These are phyloP conservation scores for Romanogobio albipinnatus DNA, from an alignment of 2,113 vertebrate species.

Conservation along the genomic window DNA sequence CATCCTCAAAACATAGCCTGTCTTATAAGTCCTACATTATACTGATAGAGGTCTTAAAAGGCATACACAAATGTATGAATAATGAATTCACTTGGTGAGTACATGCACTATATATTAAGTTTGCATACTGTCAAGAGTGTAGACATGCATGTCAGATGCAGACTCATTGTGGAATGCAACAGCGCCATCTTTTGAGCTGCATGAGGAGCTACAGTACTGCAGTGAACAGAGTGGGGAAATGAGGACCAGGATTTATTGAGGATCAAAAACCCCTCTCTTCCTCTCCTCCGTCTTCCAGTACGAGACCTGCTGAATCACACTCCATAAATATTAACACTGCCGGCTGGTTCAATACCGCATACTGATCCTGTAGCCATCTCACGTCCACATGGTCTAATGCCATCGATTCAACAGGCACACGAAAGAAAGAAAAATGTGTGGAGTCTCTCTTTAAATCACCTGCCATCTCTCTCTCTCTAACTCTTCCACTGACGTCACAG, in stretches of 20 bases:
- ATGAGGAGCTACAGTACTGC: background rate
- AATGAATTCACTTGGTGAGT: background rate
- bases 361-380: slow-evolving; percentile 38
- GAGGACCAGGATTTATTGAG: slow-evolving; percentile 34
- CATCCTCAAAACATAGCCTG: background rate
- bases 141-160: background rate
- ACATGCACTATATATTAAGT: background rate
- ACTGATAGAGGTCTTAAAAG: background rate
- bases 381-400: slow-evolving; percentile 32
- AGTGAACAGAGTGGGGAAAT: background rate
- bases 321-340: slow-evolving; percentile 45
- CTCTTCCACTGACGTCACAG: slow-evolving; percentile 61
- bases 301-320: slow-evolving; percentile 37
- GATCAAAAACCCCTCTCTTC: slow-evolving; percentile 6
- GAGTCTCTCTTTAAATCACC: slow-evolving; percentile 36
- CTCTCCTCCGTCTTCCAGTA: slow-evolving; percentile 15
- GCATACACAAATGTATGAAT: background rate
- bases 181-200: slow-evolving; percentile 41
- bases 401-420: slow-evolving; percentile 45
- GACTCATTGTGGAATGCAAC: slow-evolving; percentile 24
- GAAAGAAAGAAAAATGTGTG: slow-evolving; percentile 33
- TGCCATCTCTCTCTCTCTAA: slow-evolving; percentile 40
- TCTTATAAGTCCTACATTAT: background rate
- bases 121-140: background rate
- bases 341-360: slow-evolving; percentile 34